Percentiles rank a stretch among this genome's conserved stretches.
These are phyloP conservation scores for Spodoptera picta DNA, from an alignment of 2,888 invertebrate species.

Conservation along the genomic window DNA sequence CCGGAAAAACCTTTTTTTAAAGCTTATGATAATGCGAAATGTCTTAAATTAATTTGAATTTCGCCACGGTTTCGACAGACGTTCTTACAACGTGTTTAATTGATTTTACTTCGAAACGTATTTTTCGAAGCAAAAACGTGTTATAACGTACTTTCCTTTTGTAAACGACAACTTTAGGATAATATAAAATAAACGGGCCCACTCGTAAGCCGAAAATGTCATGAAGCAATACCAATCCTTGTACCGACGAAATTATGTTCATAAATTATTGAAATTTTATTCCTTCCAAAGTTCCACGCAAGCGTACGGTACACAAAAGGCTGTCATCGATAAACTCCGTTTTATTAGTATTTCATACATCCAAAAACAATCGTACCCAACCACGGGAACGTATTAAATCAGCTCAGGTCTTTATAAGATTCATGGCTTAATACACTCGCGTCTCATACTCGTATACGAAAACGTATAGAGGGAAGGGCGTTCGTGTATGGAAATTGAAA, in stretches of 20 bases:
- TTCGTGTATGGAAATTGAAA: conserved; percentile 88
- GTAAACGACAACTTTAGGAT: conserved; percentile 15
- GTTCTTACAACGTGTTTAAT: conserved; percentile 51
- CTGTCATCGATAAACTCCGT: conserved; percentile 58
- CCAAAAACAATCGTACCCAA: conserved; percentile 65
- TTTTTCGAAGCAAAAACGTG: conserved; percentile 1
- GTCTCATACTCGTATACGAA: conserved; percentile 80
- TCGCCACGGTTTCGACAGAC: conserved; percentile 58
- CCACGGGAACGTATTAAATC: conserved; percentile 73
- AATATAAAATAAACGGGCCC: conserved; percentile 28
- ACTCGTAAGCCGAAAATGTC: conserved; percentile 30
- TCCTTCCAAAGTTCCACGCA: conserved; percentile 46
- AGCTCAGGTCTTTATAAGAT: conserved; percentile 83
- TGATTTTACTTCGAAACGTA: conserved; percentile 39
- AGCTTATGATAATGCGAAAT: conserved; percentile 65
- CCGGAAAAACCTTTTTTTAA: conserved; percentile 64
- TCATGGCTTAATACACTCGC: conserved; percentile 85
- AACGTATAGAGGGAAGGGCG: conserved; percentile 80
- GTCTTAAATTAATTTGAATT: conserved; percentile 64
- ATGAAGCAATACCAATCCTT: conserved; percentile 40
- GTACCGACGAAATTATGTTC: conserved; percentile 46
- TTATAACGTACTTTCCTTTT: conserved; percentile 18
- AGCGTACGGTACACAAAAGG: conserved; percentile 37
- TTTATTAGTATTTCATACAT: conserved; percentile 61
- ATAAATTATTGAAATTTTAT: conserved; percentile 52